Percentiles rank a stretch among this genome's conserved stretches.
These are phyloP conservation scores for Monarcha castaneiventris DNA, from an alignment of 2,113 vertebrate genomes.

Conservation along the genomic window DNA sequence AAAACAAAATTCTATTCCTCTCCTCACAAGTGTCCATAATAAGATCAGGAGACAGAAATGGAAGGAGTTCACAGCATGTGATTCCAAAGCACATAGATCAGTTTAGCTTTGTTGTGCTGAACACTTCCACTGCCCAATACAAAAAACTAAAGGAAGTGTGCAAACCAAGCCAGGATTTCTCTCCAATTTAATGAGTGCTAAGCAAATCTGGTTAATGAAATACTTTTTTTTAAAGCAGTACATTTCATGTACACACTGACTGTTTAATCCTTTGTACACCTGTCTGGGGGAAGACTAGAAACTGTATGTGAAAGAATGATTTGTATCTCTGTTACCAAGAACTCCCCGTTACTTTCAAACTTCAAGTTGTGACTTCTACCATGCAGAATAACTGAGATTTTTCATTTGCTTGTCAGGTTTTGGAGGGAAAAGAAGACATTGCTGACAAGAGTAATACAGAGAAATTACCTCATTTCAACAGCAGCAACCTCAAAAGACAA, in stretches of 20 bases:
- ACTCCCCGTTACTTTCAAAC: not conserved
- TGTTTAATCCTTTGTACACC: not conserved
- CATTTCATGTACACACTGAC: not conserved
- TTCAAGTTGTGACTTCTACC: not conserved
- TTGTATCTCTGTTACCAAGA: not conserved
- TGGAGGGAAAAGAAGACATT: not conserved
- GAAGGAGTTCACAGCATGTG: not conserved
- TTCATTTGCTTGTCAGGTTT: not conserved
- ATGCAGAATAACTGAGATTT: not conserved
- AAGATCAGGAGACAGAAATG: not conserved
- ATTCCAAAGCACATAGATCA: not conserved
- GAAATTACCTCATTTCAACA: not conserved
- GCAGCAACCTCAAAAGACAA: not conserved
- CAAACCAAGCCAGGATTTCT: not conserved
- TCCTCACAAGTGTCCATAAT: not conserved
- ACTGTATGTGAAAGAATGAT: not conserved
- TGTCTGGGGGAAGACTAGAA: not conserved
- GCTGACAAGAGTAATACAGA: not conserved
- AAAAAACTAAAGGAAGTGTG: not conserved
- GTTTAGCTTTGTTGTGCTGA: not conserved
- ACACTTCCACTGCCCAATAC: not conserved
- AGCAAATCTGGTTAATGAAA: not conserved
- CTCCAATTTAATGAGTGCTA: not conserved
- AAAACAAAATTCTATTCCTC: not conserved
- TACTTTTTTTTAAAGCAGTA: not conserved